A percentile compares a stretch with the other conserved stretches of the same genome.
Conservation (phyloP, 2,797 vertebrate species). For the Ptychobarbus kaznakovi region DNA sequence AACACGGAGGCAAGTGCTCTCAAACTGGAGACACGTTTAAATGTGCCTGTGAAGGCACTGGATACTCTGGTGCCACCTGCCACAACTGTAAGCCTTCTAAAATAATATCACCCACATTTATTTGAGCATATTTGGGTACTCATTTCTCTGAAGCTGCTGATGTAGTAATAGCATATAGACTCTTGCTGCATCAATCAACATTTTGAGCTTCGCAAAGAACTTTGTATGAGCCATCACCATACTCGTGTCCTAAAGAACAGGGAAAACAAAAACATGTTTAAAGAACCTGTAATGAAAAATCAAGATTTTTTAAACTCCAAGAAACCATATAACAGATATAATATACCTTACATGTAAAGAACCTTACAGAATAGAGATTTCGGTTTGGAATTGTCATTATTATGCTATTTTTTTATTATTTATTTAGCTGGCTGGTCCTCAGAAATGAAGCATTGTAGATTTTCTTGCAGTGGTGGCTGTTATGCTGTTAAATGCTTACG, state of each 20-base stretch:
- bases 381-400: background rate
- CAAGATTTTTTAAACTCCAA: background rate
- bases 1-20: constrained; percentile 90
- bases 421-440: constrained; percentile 9
- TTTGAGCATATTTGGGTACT: background rate
- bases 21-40: constrained; percentile 95
- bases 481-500: constrained; percentile 28
- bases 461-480: constrained; percentile 22
- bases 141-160: background rate
- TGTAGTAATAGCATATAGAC: background rate
- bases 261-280: background rate
- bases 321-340: background rate
- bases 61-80: constrained; percentile 94
- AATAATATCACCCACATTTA: background rate
- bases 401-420: background rate
- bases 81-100: constrained; percentile 86
- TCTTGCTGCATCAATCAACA: background rate
- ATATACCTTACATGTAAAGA: background rate
- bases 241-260: background rate
- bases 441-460: constrained; percentile 38
- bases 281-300: background rate
- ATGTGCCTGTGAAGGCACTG: constrained; percentile 90
- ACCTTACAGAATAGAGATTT: background rate
- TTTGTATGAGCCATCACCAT: background rate
- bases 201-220: constrained; percentile 2